Percentiles rank a stretch among this genome's conserved stretches.
phyloP scores from a whole-genome alignment of 2,888 invertebrate genomes.

The Folsomia manolachei region DNA sequence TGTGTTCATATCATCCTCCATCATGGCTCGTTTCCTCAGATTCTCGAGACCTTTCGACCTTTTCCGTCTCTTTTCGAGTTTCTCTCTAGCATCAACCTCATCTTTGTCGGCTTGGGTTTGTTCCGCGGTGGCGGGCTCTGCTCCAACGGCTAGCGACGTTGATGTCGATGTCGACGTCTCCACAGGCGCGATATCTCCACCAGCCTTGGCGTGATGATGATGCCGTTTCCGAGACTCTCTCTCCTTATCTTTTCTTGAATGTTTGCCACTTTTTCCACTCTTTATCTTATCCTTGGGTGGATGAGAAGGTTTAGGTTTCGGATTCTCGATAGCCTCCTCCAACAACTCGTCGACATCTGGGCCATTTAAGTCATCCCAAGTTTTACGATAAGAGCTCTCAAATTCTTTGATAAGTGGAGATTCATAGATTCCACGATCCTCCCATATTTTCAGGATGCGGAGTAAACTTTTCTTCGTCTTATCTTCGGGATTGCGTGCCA shows the following conservation, averaged over 20 bases:
- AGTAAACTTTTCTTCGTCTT: constrained; percentile 77
- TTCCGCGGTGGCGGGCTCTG: neutral
- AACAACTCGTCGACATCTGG: constrained; percentile 41
- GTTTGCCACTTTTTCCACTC: neutral
- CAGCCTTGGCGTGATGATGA: constrained; percentile 26
- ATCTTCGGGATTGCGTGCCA: constrained; percentile 68
- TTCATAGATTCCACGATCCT: constrained; percentile 66
- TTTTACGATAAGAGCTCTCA: constrained; percentile 57
- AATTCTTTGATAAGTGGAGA: constrained; percentile 71
- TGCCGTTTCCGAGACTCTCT: constrained; percentile 25
- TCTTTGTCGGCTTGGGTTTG: neutral
- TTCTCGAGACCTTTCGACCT: constrained; percentile 45
- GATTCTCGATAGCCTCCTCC: constrained; percentile 11
- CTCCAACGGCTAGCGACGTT: neutral
- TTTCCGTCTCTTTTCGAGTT: constrained; percentile 28
- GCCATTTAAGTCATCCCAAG: constrained; percentile 46
- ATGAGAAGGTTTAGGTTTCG: neutral
- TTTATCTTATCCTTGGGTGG: neutral
- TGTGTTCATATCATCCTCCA: constrained; percentile 39
- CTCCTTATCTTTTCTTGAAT: constrained; percentile 22
- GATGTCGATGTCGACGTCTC: neutral
- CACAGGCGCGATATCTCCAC: neutral
- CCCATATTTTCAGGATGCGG: constrained; percentile 85
- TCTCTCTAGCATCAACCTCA: neutral
- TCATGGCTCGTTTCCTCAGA: constrained; percentile 37